phyloP scores from a whole-genome alignment of 2,113 vertebrate species.

The Cynocephalus volans region DNA sequence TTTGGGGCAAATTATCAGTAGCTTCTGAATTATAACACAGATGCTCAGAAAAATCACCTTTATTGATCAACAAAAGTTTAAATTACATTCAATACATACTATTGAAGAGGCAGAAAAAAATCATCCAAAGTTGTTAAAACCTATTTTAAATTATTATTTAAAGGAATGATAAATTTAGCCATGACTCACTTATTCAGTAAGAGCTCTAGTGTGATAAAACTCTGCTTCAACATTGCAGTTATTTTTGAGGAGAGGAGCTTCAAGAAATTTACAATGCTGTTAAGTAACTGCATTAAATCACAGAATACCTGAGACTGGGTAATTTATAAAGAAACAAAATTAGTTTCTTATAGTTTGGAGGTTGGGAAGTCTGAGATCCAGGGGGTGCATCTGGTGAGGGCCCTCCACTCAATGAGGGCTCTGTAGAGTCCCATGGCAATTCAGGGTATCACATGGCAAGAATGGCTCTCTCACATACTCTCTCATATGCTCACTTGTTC shows the following conservation, averaged over 20 bases:
- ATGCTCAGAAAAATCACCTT: neutral
- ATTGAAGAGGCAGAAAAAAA: slow-evolving; percentile 45
- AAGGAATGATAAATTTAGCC: slow-evolving; percentile 4
- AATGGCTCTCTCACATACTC: too few species aligned
- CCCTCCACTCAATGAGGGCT: too few species aligned
- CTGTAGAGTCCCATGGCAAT: too few species aligned
- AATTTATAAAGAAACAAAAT: too few species aligned
- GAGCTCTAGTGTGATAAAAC: neutral
- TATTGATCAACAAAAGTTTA: neutral
- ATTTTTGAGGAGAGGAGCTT: neutral
- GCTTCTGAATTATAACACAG: neutral
- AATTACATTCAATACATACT: neutral
- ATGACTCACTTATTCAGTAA: neutral
- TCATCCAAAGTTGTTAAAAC: neutral
- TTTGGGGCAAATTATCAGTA: neutral
- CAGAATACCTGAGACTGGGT: too few species aligned
- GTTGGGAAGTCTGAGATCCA: too few species aligned
- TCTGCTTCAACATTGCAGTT: neutral
- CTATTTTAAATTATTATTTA: slow-evolving; percentile 31
- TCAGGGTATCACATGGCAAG: too few species aligned
- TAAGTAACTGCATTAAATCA: neutral
- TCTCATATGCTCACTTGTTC: too few species aligned
- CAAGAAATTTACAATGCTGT: neutral
- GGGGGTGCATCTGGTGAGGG: too few species aligned
- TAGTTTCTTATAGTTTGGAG: too few species aligned